These are phyloP conservation scores for Epirrhoe tristata DNA, from an alignment of 2,888 invertebrate genomes.

Conservation along the genomic window DNA sequence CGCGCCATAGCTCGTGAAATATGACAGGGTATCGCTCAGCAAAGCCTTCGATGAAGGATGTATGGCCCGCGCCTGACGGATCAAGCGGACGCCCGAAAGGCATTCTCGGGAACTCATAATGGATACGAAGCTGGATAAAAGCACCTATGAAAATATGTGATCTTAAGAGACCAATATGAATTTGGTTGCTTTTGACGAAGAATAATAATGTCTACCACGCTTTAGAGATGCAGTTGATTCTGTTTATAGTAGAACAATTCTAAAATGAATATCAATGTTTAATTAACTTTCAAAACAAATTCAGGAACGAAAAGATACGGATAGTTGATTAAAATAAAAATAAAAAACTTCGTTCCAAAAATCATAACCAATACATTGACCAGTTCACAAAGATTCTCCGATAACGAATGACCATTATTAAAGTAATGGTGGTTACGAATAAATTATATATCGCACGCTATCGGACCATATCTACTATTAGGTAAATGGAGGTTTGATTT, in stretches of 20 bases:
- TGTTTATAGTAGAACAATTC: too few relatives aligned
- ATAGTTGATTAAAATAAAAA: too few relatives aligned
- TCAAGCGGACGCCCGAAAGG: conserved; percentile 46
- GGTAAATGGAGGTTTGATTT: conserved; percentile 30
- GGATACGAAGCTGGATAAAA: neutral
- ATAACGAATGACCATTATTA: conserved; percentile 15
- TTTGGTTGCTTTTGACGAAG: too few relatives aligned
- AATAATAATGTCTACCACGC: too few relatives aligned
- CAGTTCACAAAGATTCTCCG: conserved; percentile 5
- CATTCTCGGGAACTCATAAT: neutral
- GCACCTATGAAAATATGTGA: too few relatives aligned
- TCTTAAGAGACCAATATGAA: too few relatives aligned
- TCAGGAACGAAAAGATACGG: too few relatives aligned
- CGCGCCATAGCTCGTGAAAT: conserved; percentile 72
- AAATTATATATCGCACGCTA: conserved; percentile 23
- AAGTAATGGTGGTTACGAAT: conserved; percentile 16
- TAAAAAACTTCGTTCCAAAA: too few relatives aligned
- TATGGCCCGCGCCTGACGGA: conserved; percentile 71
- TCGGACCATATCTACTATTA: conserved; percentile 31
- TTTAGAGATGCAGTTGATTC: too few relatives aligned
- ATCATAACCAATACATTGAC: neutral
- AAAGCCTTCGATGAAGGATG: conserved; percentile 74
- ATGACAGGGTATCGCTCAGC: conserved; percentile 77
- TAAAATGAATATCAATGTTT: too few relatives aligned
- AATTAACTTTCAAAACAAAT: too few relatives aligned